Base-by-base conservation (phyloP, 2,113 vertebrate genomes). In the Natator depressus region DNA sequence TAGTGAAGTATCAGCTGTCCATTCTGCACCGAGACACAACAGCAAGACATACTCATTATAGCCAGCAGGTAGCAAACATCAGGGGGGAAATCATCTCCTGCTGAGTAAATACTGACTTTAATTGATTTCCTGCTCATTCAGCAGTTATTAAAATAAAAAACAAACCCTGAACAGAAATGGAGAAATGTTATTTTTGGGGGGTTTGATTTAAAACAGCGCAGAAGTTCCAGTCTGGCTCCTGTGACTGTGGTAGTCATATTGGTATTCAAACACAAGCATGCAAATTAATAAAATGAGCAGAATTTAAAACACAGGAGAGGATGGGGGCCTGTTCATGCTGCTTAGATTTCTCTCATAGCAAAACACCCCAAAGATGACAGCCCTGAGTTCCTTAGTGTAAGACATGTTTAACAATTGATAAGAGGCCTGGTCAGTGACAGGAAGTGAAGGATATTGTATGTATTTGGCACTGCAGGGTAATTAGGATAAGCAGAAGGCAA, bases 21-120 rank as follows among this genome's bases (percentile, higher is more conserved):
- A 31, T 81, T 31, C 55, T 76, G 50, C 62, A 53, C 2, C 4
- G 51, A 9, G 46, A 93, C 89, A 85, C 1, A 4, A 65, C 85
- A 92, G 76, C 29, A 89, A 90, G 95, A 80, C 17, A 10, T 7
- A 86, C 80, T 91, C 79, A 87, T 93, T 91, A 91, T 42, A 59
- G 82, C 65, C 82, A 93, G 89, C 83, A 83, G 95, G 88, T 24
- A 94, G 75, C 49, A 91, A 94, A 94, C 59, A 50, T 83, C 47
- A 83, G 86, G 53, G 35, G 84, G 65, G n/a, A 91, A 72, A 88
- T 24, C 79, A 84, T 31, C 51, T 84, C 25, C 82, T 62, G 14
- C 47, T 19, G 51, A n/a, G 55, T 84, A 95, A 95, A 92, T 83
- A 89, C 3, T 29, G 38, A 57, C 76, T 13, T 93, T 93, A 89